Evolutionary conservation across 1,140 invertebrate genomes (phyloP), one percentile per base, ranked within the genome.

Genomic region (Aphelenchoides fujianensis): DNA sequence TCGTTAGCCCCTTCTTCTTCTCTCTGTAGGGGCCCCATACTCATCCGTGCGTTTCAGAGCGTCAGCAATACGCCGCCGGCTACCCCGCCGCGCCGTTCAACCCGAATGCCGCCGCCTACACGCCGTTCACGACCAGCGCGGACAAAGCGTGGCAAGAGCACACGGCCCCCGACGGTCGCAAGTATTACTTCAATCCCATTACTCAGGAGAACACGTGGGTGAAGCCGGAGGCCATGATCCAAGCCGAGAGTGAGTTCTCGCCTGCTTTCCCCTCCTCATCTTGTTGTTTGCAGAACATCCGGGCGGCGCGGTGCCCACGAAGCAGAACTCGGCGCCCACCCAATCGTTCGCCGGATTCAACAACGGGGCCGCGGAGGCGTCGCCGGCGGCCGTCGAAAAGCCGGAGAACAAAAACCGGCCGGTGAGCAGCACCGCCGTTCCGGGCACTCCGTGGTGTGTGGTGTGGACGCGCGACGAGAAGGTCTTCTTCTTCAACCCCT

Each of bases 191-290:
- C 86, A 95, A 98, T 88, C 91, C 92, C 12, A 88, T 92, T 71
- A 94, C 94, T 0, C 88, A 95, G 77, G 95, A 98, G 87, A 96
- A 95, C 2, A 95, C 93, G 0, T 99, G 96, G 96, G 94, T 91
- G 0, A 92, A 94, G 85, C 96, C 96, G 0, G 90, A 93, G 82
- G 89, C 91, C 16, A 79, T 98, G 28, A 90, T 91, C 77, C 93
- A 98, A 84, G 89, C 94, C 74, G 94, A 97, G 88, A 90, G 92
- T 92, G 88, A 85, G 85, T 1, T 9, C 7, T 16, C 23, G 36
- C n/a, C n/a, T n/a, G n/a, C 37, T 1, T 31, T 72, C 16, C 23
- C 23, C 41, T 48, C 23, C 41, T 48, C 12, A 48, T 48, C 41
- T 12, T n/a, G n/a, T n/a, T n/a, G n/a, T n/a, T n/a, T n/a, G n/a